Base-by-base conservation (phyloP, 2,797 vertebrate genomes). In the Apogon hyalosoma region DNA sequence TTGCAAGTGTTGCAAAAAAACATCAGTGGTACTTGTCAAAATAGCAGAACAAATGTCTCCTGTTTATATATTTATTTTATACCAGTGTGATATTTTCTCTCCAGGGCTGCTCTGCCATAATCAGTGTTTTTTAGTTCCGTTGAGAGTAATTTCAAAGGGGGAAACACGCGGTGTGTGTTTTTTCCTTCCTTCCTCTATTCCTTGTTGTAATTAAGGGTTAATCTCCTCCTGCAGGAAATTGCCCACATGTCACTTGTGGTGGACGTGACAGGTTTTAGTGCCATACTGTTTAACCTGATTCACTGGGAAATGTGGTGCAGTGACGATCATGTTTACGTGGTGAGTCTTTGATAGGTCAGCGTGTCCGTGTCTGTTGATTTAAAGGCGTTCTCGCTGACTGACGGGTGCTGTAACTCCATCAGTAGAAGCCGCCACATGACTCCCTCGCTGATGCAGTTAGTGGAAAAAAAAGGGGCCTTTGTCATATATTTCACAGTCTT, bases 1-100 rank as follows among this genome's bases (percentile, higher is more conserved):
- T 84, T 68, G 56, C 67, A 71, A 77, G 65, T 73, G 60, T 63
- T 79, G 45, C 33, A 67, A 68, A 9, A 78, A 64, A 52, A 71
- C 48, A 73, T 59, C 64, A 51, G 79, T 53, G 65, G 68, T 76
- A 69, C 74, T 73, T 73, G 59, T 84, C 68, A 75, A 83, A 79
- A 77, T 66, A 79, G 84, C 63, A 59, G 57, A 87, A 82, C 66
- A 82, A 74, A 86, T 76, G 73, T 88, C 74, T 77, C 59, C 64
- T 79, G 63, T 74, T 65, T 88, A 77, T 87, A 79, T 88, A 87
- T 91, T 89, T 89, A 90, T 87, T 62, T 82, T 77, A 60, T 54
- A 59, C 74, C 69, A 49, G 63, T 77, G 72, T 77, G 60, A 68
- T 81, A 53, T 73, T 75, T 72, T 69, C 40, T 73, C 65, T 77